A percentile compares a stretch with the other conserved stretches of the same genome.
These are phyloP conservation scores for Microplitis mediator DNA, from an alignment of 1,140 invertebrate species.

Conservation along the genomic window DNA sequence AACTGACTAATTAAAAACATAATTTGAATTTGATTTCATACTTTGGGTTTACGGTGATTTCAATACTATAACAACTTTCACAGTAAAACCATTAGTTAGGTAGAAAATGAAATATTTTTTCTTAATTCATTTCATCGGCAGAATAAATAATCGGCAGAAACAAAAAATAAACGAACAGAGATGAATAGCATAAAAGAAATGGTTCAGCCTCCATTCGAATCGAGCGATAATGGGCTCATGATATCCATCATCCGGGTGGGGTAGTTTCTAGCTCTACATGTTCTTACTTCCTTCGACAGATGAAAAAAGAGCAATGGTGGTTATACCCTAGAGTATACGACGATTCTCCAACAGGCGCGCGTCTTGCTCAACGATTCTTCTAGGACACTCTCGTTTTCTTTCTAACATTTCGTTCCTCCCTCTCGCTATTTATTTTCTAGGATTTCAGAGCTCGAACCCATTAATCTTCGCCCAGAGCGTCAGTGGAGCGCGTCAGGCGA, in stretches of 20 bases:
- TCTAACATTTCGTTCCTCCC: conserved; percentile 22
- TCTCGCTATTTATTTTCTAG: conserved; percentile 61
- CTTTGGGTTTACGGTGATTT: no score
- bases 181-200: conserved; percentile 1
- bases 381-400: neutral
- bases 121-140: neutral
- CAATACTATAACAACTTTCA: no score
- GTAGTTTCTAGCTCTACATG: neutral
- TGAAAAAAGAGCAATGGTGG: conserved; percentile 21
- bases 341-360: conserved; percentile 3
- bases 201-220: conserved; percentile 17
- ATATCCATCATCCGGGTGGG: conserved; percentile 36
- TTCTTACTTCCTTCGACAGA: neutral
- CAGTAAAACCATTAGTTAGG: no score
- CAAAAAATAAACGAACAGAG: conserved; percentile 4
- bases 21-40: no score
- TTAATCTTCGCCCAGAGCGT: conserved; percentile 57
- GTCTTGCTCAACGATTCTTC: neutral
- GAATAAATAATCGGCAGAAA: neutral
- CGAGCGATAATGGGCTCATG: conserved; percentile 41
- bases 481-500: conserved; percentile 60
- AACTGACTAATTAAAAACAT: no score
- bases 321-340: conserved; percentile 1
- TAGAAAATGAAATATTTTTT: neutral
- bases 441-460: conserved; percentile 61